Evolutionary conservation across 2,113 vertebrate species (phyloP).

Genomic region (Paralichthys olivaceus): DNA sequence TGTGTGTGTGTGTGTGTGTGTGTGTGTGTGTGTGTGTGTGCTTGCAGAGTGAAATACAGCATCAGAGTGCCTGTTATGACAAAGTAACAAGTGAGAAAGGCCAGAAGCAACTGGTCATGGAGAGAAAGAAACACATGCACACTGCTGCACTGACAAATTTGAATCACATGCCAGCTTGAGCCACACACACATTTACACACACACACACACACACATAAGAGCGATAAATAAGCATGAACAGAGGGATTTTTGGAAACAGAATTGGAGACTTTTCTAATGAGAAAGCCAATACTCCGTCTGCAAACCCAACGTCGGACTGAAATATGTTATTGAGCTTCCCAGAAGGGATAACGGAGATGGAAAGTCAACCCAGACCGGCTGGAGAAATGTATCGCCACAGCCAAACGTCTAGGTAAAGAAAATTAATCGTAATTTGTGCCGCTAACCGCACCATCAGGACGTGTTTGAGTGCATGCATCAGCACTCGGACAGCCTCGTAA

Average conservation of each 20-base stretch:
- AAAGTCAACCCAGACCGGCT: conserved; percentile 44
- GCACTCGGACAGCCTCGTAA: conserved; percentile 16
- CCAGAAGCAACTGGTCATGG: conserved; percentile 67
- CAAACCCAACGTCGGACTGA: conserved; percentile 26
- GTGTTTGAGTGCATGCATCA: conserved; percentile 14
- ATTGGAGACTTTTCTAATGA: conserved; percentile 54
- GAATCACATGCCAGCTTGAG: conserved; percentile 41
- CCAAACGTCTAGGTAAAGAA: conserved; percentile 55
- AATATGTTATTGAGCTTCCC: conserved; percentile 60
- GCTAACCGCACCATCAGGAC: conserved; percentile 36
- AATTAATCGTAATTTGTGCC: conserved; percentile 54
- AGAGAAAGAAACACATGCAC: conserved; percentile 48
- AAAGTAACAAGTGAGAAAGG: conserved; percentile 76
- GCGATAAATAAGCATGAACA: conserved; percentile 54
- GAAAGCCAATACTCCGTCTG: conserved; percentile 65
- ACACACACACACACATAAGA: conserved; percentile 43
- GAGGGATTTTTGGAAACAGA: conserved; percentile 29
- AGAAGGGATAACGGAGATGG: conserved; percentile 44
- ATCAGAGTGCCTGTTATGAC: conserved; percentile 75
- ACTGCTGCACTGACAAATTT: conserved; percentile 26
- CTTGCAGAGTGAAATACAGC: conserved; percentile 62
- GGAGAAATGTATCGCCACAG: conserved; percentile 36
- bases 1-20: conserved; percentile 44
- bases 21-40: conserved; percentile 1
- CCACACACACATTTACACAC: conserved; percentile 40